Evolutionary conservation across 2,113 vertebrate species (phyloP).

Genomic region (Bubalus kerabau): DNA sequence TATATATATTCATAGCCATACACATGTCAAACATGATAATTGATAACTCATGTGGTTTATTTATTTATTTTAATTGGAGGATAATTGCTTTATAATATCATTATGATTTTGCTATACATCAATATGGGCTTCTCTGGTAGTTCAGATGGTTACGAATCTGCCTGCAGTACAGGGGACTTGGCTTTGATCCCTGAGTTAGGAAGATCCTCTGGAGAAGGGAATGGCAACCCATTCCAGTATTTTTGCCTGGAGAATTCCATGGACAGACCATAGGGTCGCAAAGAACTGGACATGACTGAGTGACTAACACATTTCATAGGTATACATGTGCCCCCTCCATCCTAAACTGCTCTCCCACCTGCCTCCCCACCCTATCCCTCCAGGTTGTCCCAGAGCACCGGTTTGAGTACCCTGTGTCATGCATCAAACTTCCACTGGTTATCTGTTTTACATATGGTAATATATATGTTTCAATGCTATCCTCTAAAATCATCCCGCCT

Average conservation of each 20-base stretch:
- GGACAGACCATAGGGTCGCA: neutral
- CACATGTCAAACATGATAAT: neutral
- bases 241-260: neutral
- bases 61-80: neutral
- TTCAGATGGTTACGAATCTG: neutral
- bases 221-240: neutral
- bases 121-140: neutral
- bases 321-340: neutral
- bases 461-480: neutral
- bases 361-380: neutral
- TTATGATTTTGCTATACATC: neutral
- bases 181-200: neutral
- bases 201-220: neutral
- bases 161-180: neutral
- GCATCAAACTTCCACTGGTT: neutral
- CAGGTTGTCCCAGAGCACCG: neutral
- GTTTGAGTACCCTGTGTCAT: neutral
- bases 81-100: neutral
- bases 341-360: neutral
- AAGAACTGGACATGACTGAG: neutral
- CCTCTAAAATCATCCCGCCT: neutral
- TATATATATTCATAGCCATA: neutral
- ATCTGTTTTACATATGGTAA: neutral
- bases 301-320: neutral
- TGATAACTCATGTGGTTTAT: neutral